phyloP scores from a whole-genome alignment of 1,140 invertebrate genomes.

The Coboldia fuscipes region DNA sequence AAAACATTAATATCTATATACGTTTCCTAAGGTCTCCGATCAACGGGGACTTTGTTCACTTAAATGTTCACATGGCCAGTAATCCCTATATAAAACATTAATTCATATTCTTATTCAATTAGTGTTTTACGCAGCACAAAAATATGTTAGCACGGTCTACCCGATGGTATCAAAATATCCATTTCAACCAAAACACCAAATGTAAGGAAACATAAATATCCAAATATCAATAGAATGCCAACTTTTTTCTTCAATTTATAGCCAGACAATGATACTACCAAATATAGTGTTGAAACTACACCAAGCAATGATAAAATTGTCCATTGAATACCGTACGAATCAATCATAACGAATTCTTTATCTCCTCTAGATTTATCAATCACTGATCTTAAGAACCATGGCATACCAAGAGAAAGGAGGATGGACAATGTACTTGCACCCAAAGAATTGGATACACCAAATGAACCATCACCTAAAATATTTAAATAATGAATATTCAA shows the following conservation, averaged over 20 bases:
- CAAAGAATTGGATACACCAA: constrained; percentile 66
- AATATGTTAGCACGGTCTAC: too few species aligned
- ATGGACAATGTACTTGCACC: constrained; percentile 72
- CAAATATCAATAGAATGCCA: constrained; percentile 30
- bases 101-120: too few species aligned
- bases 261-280: constrained; percentile 27
- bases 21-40: too few species aligned
- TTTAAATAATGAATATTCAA: constrained; percentile 2
- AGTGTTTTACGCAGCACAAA: too few species aligned
- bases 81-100: too few species aligned
- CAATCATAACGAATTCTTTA: constrained; percentile 21
- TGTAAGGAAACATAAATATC: constrained; percentile 32
- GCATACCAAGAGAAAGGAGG: constrained; percentile 60
- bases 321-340: constrained; percentile 28
- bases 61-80: too few species aligned
- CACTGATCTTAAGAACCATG: constrained; percentile 59
- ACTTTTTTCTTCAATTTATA: constrained; percentile 32
- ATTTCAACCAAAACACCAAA: constrained; percentile 20
- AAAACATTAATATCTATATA: too few species aligned
- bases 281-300: constrained; percentile 31
- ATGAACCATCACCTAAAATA: constrained; percentile 50
- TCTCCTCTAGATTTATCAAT: constrained; percentile 15
- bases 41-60: too few species aligned
- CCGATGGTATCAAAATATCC: constrained; percentile 17
- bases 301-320: constrained; percentile 33